Percentiles rank a stretch among this genome's conserved stretches.
Conservation (phyloP, 2,888 invertebrate species). For the Meganola albula region DNA sequence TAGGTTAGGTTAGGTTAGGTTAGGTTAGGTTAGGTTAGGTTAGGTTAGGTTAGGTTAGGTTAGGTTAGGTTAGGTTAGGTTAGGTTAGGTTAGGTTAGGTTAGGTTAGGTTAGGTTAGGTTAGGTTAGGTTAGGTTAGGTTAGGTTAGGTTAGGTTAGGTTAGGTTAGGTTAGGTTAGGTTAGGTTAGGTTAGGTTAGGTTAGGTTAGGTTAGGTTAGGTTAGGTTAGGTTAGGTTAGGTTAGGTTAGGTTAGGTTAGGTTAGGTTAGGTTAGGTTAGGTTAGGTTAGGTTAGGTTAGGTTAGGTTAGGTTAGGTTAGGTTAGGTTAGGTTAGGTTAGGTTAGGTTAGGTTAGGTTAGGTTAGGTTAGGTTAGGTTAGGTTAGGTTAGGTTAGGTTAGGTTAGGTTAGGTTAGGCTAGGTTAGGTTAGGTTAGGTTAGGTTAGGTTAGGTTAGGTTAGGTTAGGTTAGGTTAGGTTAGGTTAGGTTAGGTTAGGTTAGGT, state of each 20-base stretch:
- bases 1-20: slow-evolving; percentile 14
- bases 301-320: slow-evolving; percentile 16
- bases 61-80: slow-evolving; percentile 23
- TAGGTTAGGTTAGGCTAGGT: slow-evolving; percentile 21
- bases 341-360: slow-evolving; percentile 19
- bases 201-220: slow-evolving; percentile 16
- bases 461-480: neutral
- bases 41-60: slow-evolving; percentile 23
- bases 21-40: slow-evolving; percentile 23
- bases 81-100: slow-evolving; percentile 24
- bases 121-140: slow-evolving; percentile 27
- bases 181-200: slow-evolving; percentile 19
- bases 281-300: slow-evolving; percentile 15
- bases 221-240: slow-evolving; percentile 14
- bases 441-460: neutral
- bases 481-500: slow-evolving; percentile 1
- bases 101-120: slow-evolving; percentile 23
- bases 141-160: slow-evolving; percentile 21
- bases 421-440: neutral
- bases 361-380: slow-evolving; percentile 14
- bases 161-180: slow-evolving; percentile 23
- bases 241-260: slow-evolving; percentile 14
- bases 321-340: slow-evolving; percentile 19
- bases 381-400: slow-evolving; percentile 20
- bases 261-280: slow-evolving; percentile 15